Evolutionary conservation across 1,140 invertebrate genomes (phyloP).

Genomic region (Chironomus striatipennis): DNA sequence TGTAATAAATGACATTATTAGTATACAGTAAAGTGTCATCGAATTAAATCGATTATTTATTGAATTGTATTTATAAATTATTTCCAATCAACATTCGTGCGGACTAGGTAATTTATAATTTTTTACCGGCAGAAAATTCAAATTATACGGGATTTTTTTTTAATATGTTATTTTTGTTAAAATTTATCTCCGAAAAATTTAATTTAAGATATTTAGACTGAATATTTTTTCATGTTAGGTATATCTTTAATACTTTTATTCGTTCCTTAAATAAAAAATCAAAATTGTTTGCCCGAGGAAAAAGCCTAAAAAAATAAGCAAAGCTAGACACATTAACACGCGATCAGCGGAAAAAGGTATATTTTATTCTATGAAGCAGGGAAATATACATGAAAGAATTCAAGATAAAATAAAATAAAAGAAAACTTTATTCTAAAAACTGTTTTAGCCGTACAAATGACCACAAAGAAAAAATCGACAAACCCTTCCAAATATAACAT

Average conservation of each 20-base stretch:
- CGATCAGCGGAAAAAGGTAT: constrained; percentile 11
- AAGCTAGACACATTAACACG: constrained; percentile 12
- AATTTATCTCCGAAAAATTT: no score
- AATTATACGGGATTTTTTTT: no score
- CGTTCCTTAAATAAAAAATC: background rate
- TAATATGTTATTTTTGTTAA: no score
- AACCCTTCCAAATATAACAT: constrained; percentile 12
- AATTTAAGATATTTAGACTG: no score
- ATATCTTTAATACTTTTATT: no score
- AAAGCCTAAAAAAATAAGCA: constrained; percentile 3
- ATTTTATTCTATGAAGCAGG: constrained; percentile 11
- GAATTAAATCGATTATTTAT: constrained; percentile 1
- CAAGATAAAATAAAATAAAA: background rate
- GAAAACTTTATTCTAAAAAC: background rate
- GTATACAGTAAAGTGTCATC: background rate
- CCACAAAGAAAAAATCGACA: constrained; percentile 3
- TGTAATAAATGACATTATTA: constrained; percentile 15
- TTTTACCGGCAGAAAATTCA: no score
- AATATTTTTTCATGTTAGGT: no score
- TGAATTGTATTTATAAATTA: background rate
- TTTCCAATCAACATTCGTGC: background rate
- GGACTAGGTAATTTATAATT: no score
- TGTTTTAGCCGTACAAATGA: background rate
- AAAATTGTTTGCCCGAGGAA: background rate
- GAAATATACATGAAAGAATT: background rate